Evolutionary conservation across 2,797 vertebrate genomes (phyloP).

Genomic region (Hoplostethus mediterraneus): DNA sequence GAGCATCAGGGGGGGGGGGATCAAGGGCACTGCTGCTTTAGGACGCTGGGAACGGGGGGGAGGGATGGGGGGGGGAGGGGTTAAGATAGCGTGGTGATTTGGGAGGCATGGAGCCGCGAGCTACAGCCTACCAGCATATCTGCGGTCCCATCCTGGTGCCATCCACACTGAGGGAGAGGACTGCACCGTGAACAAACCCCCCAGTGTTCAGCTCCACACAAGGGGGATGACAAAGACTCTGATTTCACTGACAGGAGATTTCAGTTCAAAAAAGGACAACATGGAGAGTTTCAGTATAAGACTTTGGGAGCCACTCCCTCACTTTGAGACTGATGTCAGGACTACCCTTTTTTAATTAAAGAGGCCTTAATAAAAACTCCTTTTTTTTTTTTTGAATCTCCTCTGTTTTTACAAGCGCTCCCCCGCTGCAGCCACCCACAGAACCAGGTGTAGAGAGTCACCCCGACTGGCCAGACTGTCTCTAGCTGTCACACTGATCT

Average conservation of each 20-base stretch:
- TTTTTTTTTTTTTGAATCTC: slow-evolving; percentile 46
- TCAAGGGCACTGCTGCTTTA: slow-evolving; percentile 61
- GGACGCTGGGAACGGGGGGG: slow-evolving; percentile 26
- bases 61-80: neutral
- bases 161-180: slow-evolving; percentile 19
- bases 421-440: slow-evolving; percentile 22
- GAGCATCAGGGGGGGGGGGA: slow-evolving; percentile 28
- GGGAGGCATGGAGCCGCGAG: neutral
- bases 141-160: slow-evolving; percentile 21
- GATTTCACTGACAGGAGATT: slow-evolving; percentile 29
- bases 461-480: slow-evolving; percentile 16
- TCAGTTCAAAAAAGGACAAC: slow-evolving; percentile 44
- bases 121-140: slow-evolving; percentile 9
- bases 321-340: slow-evolving; percentile 55
- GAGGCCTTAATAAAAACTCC: slow-evolving; percentile 79
- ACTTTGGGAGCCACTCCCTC: slow-evolving; percentile 22
- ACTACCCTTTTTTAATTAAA: slow-evolving; percentile 67
- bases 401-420: slow-evolving; percentile 48
- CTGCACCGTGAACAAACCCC: slow-evolving; percentile 52
- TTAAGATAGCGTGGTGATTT: neutral
- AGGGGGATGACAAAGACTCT: neutral
- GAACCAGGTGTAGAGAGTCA: slow-evolving; percentile 44
- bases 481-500: slow-evolving; percentile 35
- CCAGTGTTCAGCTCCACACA: slow-evolving; percentile 20
- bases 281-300: slow-evolving; percentile 30